phyloP scores from a whole-genome alignment of 1,140 invertebrate genomes.

The Phymorhynchus buccinoides region DNA sequence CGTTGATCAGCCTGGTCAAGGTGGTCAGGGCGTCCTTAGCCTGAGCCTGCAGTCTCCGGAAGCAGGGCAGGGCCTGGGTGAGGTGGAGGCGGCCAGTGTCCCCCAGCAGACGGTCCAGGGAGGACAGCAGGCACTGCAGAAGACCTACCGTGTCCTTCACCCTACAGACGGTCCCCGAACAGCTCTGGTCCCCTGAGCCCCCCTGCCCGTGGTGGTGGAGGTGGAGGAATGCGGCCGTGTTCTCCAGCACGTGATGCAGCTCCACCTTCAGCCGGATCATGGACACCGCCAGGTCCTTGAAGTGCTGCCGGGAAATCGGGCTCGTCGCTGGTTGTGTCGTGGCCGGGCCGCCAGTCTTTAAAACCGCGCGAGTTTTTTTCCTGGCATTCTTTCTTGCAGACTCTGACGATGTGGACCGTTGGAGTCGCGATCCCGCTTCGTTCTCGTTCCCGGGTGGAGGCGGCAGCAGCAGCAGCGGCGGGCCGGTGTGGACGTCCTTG shows the following conservation, averaged over 20 bases:
- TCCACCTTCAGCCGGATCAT: constrained; percentile 11
- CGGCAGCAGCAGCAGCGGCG: not conserved
- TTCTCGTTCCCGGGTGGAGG: not conserved
- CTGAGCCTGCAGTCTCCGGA: not conserved
- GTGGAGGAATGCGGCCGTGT: not conserved
- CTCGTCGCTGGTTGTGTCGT: not conserved
- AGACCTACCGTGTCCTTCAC: not conserved
- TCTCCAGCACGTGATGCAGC: not conserved
- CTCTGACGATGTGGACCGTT: not conserved
- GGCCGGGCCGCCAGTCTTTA: not conserved
- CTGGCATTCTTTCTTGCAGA: not conserved
- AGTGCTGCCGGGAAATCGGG: not conserved
- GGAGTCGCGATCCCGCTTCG: not conserved
- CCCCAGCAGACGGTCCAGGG: not conserved
- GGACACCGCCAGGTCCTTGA: not conserved
- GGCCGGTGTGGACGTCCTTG: constrained; percentile 14
- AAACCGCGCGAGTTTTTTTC: not conserved
- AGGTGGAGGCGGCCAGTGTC: not conserved
- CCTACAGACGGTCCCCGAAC: not conserved
- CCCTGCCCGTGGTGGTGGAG: not conserved
- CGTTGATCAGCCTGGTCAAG: not conserved
- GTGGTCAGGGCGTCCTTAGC: not conserved
- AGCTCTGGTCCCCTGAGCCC: not conserved
- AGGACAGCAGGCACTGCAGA: not conserved
- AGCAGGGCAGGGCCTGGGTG: not conserved